Evolutionary conservation across 2,797 vertebrate genomes (phyloP).

Genomic region (Craterocephalus amniculus): DNA sequence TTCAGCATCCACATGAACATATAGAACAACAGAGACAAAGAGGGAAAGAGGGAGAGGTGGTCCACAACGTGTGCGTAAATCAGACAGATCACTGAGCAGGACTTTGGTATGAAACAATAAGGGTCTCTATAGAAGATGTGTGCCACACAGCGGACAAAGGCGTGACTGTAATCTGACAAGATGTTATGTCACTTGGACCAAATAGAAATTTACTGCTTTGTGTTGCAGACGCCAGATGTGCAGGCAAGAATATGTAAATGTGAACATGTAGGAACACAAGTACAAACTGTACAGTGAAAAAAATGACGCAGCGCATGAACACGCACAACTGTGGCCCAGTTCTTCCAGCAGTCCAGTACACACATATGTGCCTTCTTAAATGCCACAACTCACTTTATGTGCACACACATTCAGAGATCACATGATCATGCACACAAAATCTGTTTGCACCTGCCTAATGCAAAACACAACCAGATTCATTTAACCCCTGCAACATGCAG

Average conservation of each 20-base stretch:
- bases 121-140: conserved; percentile 54
- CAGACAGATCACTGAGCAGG: conserved; percentile 44
- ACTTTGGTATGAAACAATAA: conserved; percentile 63
- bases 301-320: conserved; percentile 4
- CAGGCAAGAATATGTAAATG: conserved; percentile 57
- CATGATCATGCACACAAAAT: conserved; percentile 27
- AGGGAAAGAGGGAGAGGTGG: conserved; percentile 35
- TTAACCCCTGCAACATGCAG: conserved; percentile 24
- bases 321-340: conserved; percentile 35
- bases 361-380: conserved; percentile 28
- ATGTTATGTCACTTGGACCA: conserved; percentile 58
- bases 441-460: conserved; percentile 15
- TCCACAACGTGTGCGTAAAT: conserved; percentile 48
- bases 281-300: conserved; percentile 29
- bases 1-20: conserved; percentile 59
- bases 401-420: conserved; percentile 39
- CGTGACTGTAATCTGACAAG: conserved; percentile 55
- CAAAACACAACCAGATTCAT: conserved; percentile 28
- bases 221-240: conserved; percentile 64
- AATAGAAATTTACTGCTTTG: conserved; percentile 42
- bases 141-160: conserved; percentile 68
- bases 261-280: conserved; percentile 25
- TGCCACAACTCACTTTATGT: conserved; percentile 20
- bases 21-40: conserved; percentile 53
- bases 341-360: conserved; percentile 33